Evolutionary conservation across 2,888 invertebrate genomes (phyloP).

Genomic region (Proisotoma minuta): DNA sequence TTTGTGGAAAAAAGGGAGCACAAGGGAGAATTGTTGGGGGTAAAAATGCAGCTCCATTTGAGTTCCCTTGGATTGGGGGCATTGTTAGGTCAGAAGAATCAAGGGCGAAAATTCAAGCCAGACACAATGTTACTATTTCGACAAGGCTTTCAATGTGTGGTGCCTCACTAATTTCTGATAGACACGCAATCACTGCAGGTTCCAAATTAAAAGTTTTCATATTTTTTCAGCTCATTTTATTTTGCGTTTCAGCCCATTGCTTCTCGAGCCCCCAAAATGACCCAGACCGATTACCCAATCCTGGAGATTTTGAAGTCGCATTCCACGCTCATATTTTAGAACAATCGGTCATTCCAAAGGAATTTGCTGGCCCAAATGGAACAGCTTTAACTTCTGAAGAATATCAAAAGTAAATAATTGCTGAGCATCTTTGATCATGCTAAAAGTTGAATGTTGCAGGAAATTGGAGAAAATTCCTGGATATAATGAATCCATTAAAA

Average conservation of each 20-base stretch:
- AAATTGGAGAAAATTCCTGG: constrained; percentile 4
- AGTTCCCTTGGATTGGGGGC: constrained; percentile 20
- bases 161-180: constrained; percentile 15
- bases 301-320: constrained; percentile 12
- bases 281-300: no score
- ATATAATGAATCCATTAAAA: not conserved
- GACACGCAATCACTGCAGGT: constrained; percentile 12
- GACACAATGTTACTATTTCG: no score
- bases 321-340: constrained; percentile 19
- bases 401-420: no score
- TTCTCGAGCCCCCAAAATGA: not conserved
- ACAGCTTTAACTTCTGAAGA: no score
- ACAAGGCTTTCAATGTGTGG: no score
- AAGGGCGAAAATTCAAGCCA: no score
- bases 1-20: not conserved
- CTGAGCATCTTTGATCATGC: not conserved
- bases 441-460: not conserved
- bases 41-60: constrained; percentile 1
- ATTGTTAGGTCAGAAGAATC: constrained; percentile 2
- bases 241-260: constrained; percentile 8
- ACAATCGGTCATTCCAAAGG: no score
- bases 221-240: not conserved
- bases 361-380: no score
- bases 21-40: constrained; percentile 19
- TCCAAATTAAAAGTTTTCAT: not conserved